Conservation (phyloP, 2,113 vertebrate species). For the Antidorcas marsupialis region DNA sequence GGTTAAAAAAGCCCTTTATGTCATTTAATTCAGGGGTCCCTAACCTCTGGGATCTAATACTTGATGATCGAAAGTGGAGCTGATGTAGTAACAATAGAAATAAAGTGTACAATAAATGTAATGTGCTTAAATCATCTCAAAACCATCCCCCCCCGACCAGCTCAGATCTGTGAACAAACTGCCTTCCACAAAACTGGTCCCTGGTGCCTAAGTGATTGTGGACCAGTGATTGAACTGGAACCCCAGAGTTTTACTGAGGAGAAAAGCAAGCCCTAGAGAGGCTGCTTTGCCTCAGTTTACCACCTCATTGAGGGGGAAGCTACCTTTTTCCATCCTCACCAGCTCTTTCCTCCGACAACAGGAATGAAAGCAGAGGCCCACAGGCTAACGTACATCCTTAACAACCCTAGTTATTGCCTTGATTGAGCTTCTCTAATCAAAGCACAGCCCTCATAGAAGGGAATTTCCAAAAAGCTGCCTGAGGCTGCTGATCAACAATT, state of each 20-base stretch:
- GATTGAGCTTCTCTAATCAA: conserved; percentile 70
- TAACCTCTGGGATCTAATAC: neutral
- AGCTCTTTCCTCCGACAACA: neutral
- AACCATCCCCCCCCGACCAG: neutral
- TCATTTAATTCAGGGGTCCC: neutral
- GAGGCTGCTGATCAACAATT: conserved; percentile 65
- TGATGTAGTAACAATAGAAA: neutral
- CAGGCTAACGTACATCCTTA: conserved; percentile 49
- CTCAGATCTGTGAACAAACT: neutral
- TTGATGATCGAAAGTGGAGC: neutral
- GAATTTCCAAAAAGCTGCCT: conserved; percentile 75
- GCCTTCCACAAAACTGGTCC: neutral
- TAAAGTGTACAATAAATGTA: neutral
- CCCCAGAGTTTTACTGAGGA: neutral
- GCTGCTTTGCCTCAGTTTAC: neutral
- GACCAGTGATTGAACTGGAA: neutral
- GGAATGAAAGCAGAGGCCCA: conserved; percentile 23
- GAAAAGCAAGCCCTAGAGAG: neutral
- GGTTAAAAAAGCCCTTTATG: neutral
- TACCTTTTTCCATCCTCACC: neutral
- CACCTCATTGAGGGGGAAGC: neutral
- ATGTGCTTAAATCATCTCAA: neutral
- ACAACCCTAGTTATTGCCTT: conserved; percentile 59
- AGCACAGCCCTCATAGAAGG: conserved; percentile 51
- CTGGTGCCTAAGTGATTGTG: neutral